Conservation (phyloP, 2,888 invertebrate genomes). For the Lutraria lutraria region DNA sequence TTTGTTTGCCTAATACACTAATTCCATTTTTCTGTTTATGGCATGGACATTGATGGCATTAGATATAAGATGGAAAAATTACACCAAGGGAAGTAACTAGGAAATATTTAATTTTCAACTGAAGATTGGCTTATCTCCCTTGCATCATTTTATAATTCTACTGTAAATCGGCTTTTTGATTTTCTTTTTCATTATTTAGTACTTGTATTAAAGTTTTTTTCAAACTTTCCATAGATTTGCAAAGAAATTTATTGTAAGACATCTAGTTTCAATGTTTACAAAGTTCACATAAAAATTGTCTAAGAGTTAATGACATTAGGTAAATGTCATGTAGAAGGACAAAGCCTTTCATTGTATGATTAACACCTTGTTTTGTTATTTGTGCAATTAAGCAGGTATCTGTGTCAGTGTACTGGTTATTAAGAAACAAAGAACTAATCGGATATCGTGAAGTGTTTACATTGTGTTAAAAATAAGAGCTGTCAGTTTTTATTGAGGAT, state of each 20-base stretch:
- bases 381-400: constrained; percentile 53
- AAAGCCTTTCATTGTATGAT: neutral
- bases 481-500: neutral
- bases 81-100: neutral
- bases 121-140: constrained; percentile 9
- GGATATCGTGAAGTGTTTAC: constrained; percentile 22
- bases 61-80: neutral
- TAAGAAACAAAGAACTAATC: constrained; percentile 32
- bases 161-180: neutral
- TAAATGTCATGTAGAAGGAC: neutral
- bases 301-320: neutral
- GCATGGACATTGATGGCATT: no score
- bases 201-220: neutral
- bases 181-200: no score
- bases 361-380: constrained; percentile 37
- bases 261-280: neutral
- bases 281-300: neutral
- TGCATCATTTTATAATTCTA: neutral
- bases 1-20: no score
- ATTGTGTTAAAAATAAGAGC: constrained; percentile 2
- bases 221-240: neutral
- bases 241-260: neutral
- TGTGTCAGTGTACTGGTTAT: constrained; percentile 47
- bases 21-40: no score
- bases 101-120: neutral